A percentile compares a stretch with the other conserved stretches of the same genome.
These are phyloP conservation scores for Prinia subflava DNA, from an alignment of 2,113 vertebrate genomes.

Conservation along the genomic window DNA sequence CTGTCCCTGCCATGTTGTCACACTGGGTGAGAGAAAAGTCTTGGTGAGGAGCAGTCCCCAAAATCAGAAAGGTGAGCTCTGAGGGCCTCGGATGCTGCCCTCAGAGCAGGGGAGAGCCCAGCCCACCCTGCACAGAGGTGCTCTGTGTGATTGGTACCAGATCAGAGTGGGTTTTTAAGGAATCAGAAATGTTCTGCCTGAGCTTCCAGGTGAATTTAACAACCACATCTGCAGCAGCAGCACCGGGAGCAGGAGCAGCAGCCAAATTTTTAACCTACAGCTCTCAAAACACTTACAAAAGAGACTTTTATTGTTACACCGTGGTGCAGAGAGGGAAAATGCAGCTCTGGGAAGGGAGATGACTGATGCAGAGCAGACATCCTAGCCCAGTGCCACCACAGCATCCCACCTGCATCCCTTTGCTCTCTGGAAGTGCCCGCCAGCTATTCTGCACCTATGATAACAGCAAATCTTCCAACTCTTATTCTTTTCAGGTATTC, in stretches of 20 bases:
- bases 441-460: not conserved
- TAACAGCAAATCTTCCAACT: not conserved
- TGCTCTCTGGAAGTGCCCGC: not conserved
- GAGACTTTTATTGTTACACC: not conserved
- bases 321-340: not conserved
- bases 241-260: not conserved
- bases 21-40: not conserved
- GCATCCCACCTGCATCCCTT: not conserved
- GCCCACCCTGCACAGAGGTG: not conserved
- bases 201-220: constrained; percentile 4
- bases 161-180: not conserved
- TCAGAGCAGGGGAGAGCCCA: not conserved
- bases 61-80: not conserved
- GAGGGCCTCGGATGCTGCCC: not conserved
- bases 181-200: not conserved
- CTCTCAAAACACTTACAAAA: not conserved
- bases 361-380: not conserved
- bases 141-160: accelerated
- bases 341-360: not conserved
- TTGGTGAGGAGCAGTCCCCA: not conserved
- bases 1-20: not conserved
- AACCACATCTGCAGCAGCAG: not conserved
- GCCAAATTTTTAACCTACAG: not conserved
- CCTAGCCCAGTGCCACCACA: not conserved
- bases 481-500: not conserved